Evolutionary conservation across 2,797 vertebrate genomes (phyloP), one percentile per base, ranked within the genome.

Genomic region (Platyrinchus mystaceus): DNA sequence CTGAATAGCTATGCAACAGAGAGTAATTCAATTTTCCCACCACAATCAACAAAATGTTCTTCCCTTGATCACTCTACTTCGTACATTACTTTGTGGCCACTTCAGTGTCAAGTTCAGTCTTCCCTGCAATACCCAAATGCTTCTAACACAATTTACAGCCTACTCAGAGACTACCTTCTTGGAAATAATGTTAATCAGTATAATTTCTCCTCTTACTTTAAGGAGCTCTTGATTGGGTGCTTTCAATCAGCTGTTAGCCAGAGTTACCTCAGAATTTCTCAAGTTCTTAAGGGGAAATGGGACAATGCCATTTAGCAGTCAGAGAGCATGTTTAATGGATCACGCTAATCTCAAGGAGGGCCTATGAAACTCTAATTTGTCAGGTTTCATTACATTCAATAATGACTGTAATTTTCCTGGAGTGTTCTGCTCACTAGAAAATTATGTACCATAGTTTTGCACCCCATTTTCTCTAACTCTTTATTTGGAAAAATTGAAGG

Each of bases 361-460:
- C 84, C 94, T 91, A 91, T 95, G 94, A 95, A 93, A 96, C 87
- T 91, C 90, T 82, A 95, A 97, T 89, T 95, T 95, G 95, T 92
- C 93, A 97, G 88, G 93, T 97, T 97, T 97, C 96, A 96, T 97
- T 97, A 97, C 95, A 95, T 96, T 95, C 70, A 79, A 90, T 95
- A 80, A 89, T 87, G 88, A 92, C 90, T 78, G 66, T 90, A 94
- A 95, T 94, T 95, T 93, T 95, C 87, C 86, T 95, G 85, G 75
- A 92, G 95, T 82, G 30, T 93, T 96, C 89, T 80, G 81, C 90
- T 96, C 93, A 86, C 91, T 89, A 81, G 84, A 89, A 95, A 97
- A 94, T 83, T 82, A 86, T 10, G 84, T 86, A 67, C 82, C 74
- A 26, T 53, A 86, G 71, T 76, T 86, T 86, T 93, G 92, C 67